Percentiles rank a stretch among this genome's conserved stretches.
phyloP scores from a whole-genome alignment of 2,797 vertebrate species.

The Parambassis ranga region DNA sequence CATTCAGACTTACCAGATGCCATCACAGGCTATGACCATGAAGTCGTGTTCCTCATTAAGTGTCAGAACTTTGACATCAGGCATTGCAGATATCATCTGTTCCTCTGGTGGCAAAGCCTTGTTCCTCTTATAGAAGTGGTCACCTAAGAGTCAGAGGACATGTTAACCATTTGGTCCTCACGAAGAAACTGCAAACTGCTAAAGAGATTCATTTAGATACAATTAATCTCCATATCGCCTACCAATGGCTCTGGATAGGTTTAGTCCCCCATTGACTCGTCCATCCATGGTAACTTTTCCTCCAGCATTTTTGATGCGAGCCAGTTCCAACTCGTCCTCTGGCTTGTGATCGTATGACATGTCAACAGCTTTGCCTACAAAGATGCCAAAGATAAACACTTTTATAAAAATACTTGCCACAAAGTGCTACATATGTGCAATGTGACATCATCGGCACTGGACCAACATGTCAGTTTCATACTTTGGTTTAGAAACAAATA shows the following conservation, averaged over 20 bases:
- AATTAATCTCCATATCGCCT: not conserved
- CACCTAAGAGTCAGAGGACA: conserved; percentile 77
- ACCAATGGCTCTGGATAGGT: conserved; percentile 98
- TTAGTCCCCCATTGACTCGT: conserved; percentile 95
- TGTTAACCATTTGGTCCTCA: not conserved
- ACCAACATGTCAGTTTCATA: not conserved
- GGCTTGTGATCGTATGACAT: conserved; percentile 99
- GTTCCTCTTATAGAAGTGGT: conserved; percentile 99
- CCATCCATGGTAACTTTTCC: conserved; percentile 99
- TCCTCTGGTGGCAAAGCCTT: conserved; percentile 92
- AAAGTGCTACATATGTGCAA: not conserved
- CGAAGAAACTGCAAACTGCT: not conserved
- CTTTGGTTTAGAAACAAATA: not conserved
- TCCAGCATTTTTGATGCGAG: conserved; percentile 96
- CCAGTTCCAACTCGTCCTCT: conserved; percentile 94
- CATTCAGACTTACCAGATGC: conserved; percentile 89
- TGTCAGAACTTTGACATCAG: conserved; percentile 94
- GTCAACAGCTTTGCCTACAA: conserved; percentile 88
- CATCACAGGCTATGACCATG: conserved; percentile 98
- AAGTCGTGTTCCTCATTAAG: conserved; percentile 95
- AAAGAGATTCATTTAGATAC: not conserved
- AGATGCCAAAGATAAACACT: not conserved
- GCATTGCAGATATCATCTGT: conserved; percentile 98
- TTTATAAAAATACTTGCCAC: not conserved
- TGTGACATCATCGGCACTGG: no score